Conservation (phyloP, 2,113 vertebrate species). For the Brienomyrus longianalis region DNA sequence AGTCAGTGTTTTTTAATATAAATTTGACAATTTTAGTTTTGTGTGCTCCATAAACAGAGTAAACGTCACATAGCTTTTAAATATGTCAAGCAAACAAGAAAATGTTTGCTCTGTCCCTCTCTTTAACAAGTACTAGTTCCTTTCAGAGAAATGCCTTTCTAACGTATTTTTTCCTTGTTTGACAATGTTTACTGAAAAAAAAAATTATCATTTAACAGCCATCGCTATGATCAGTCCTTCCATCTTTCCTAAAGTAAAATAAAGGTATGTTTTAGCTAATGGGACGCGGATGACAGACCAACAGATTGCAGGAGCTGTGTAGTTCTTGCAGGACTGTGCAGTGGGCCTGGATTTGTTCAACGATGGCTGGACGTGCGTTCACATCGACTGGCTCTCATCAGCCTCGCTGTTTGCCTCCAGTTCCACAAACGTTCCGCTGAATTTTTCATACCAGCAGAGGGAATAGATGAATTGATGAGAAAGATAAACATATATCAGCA, state of each 20-base stretch:
- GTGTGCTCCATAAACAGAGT: not conserved
- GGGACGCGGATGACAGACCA: not conserved
- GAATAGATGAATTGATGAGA: not conserved
- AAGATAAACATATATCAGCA: not conserved
- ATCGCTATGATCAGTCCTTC: not conserved
- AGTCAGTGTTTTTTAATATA: not conserved
- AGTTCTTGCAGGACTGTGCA: not conserved
- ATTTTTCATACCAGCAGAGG: not conserved
- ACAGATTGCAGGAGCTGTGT: not conserved
- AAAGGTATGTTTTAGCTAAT: not conserved
- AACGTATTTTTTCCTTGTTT: not conserved
- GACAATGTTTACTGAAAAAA: not conserved
- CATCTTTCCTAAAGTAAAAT: not conserved
- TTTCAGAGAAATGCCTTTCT: not conserved
- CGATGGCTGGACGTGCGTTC: not conserved
- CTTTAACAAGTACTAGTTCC: not conserved
- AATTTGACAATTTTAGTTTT: not conserved
- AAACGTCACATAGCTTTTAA: not conserved
- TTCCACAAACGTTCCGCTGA: not conserved
- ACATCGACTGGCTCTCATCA: not conserved
- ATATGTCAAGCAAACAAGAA: not conserved
- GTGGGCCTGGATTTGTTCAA: not conserved
- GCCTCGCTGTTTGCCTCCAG: not conserved
- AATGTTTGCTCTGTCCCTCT: not conserved
- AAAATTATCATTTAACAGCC: not conserved